These are phyloP conservation scores for Neotoxoptera formosana DNA, from an alignment of 1,140 invertebrate species.

Conservation along the genomic window DNA sequence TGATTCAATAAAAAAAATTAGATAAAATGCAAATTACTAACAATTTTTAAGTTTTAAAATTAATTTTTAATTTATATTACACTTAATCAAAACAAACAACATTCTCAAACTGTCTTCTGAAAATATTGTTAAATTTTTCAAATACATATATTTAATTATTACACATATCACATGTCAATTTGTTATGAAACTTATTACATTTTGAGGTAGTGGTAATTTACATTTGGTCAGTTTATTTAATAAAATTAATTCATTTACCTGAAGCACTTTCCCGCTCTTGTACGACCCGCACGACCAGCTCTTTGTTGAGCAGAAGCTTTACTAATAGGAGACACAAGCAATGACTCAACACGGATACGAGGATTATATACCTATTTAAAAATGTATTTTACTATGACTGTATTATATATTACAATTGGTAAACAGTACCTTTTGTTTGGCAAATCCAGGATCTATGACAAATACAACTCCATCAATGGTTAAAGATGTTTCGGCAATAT, in stretches of 20 bases:
- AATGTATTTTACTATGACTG: background rate
- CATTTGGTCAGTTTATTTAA: background rate
- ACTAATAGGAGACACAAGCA: constrained; percentile 97
- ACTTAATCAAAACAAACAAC: background rate
- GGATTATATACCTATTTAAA: constrained; percentile 87
- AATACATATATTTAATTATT: background rate
- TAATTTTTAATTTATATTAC: background rate
- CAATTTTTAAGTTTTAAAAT: background rate
- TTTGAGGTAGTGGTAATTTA: background rate
- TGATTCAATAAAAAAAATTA: background rate
- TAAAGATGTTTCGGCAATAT: constrained; percentile 98
- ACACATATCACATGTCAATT: background rate
- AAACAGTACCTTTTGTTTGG: constrained; percentile 89
- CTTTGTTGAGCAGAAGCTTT: constrained; percentile 99
- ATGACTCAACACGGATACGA: constrained; percentile 94
- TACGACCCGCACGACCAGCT: constrained; percentile 96
- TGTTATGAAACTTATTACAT: background rate
- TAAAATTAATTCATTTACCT: constrained; percentile 58
- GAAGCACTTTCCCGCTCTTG: constrained; percentile 97
- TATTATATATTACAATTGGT: background rate
- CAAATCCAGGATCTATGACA: constrained; percentile 99
- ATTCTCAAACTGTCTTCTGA: background rate
- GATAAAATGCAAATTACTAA: background rate
- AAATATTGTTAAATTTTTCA: background rate
- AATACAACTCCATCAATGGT: constrained; percentile 99